These are phyloP conservation scores for Trilocha varians DNA, from an alignment of 2,888 invertebrate genomes.

Conservation along the genomic window DNA sequence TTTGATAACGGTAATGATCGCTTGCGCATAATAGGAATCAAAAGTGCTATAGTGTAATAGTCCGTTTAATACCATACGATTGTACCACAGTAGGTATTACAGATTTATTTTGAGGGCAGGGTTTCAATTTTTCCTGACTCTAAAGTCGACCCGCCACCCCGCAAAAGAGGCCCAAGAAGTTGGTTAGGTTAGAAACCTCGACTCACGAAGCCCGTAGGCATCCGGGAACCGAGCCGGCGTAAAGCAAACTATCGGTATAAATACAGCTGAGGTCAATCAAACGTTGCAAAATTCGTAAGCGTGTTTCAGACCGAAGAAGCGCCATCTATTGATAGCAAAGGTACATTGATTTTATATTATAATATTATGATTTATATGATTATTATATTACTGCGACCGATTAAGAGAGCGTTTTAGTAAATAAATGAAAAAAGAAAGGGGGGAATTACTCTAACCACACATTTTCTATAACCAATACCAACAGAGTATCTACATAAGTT, in stretches of 20 bases:
- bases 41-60: no score
- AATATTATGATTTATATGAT: no score
- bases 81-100: neutral
- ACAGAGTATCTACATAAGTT: no score
- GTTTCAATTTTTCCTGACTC: constrained; percentile 67
- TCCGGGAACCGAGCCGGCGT: constrained; percentile 85
- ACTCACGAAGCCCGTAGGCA: constrained; percentile 78
- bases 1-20: no score
- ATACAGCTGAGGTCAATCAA: fast-evolving
- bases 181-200: constrained; percentile 71
- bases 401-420: no score
- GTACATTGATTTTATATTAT: neutral
- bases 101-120: constrained; percentile 27
- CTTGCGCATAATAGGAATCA: no score
- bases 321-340: constrained; percentile 27
- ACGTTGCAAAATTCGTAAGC: constrained; percentile 28
- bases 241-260: constrained; percentile 37
- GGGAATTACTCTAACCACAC: no score
- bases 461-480: no score
- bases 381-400: no score
- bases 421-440: no score
- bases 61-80: no score
- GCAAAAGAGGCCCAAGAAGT: constrained; percentile 66
- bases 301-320: constrained; percentile 21
- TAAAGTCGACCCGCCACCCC: constrained; percentile 61